Evolutionary conservation across 2,113 vertebrate species (phyloP).

Genomic region (Crotalus helleri): DNA sequence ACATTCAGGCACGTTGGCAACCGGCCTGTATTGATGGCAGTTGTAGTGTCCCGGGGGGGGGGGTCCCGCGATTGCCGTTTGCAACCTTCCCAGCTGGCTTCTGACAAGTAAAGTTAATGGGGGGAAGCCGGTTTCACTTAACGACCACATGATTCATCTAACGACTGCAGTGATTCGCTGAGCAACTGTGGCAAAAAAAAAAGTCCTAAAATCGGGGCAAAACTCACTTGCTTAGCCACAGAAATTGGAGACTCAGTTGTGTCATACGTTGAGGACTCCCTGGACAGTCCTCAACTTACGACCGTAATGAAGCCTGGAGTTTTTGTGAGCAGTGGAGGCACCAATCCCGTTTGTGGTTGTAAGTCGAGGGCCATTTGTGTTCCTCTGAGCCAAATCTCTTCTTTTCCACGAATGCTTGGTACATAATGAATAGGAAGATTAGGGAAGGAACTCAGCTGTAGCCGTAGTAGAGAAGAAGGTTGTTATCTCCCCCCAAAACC

Average conservation of each 20-base stretch:
- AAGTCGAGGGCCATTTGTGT: not conserved
- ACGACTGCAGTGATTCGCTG: not conserved
- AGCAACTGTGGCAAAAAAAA: not conserved
- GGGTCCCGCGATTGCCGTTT: not conserved
- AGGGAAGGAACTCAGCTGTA: not conserved
- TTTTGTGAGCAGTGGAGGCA: not conserved
- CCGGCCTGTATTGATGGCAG: not conserved
- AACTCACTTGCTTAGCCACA: not conserved
- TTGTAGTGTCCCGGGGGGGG: not conserved
- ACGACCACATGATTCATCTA: not conserved
- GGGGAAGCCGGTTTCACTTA: not conserved
- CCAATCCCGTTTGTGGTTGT: not conserved
- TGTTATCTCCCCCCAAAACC: rapidly evolving
- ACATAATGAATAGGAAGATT: no score
- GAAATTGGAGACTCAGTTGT: not conserved
- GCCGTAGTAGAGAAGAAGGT: not conserved
- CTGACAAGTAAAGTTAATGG: not conserved
- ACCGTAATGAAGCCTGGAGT: not conserved
- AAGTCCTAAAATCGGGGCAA: not conserved
- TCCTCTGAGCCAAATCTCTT: no score
- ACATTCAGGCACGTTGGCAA: not conserved
- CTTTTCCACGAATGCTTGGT: not conserved
- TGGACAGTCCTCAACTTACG: not conserved
- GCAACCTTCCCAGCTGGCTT: not conserved
- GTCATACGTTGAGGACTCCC: not conserved